Evolutionary conservation across 2,113 vertebrate species (phyloP), one percentile per base, ranked within the genome.

Genomic region (Cebidichthys violaceus): DNA sequence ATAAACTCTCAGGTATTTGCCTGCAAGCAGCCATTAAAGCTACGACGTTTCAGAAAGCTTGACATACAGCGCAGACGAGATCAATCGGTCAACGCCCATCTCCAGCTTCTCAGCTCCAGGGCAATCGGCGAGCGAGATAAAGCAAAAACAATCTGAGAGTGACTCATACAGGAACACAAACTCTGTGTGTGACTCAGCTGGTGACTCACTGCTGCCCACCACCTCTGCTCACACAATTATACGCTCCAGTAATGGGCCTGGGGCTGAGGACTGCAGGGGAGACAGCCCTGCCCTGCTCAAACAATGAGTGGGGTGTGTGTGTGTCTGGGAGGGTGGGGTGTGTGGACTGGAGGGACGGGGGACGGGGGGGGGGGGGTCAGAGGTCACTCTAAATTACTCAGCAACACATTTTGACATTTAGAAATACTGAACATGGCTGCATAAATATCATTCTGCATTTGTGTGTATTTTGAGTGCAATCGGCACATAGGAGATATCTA

Each of bases 151-250:
- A 95, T 95, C 86, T 68, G 87, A 73, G 86, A 8, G 80, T 95
- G 93, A 95, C 83, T 95, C 95, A 96, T 67, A 78, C 92, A 93
- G 94, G 93, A 95, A 95, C 89, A 92, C 89, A 94, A 91, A 89
- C 91, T 91, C 59, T 72, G 90, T 94, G 93, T 94, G 90, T 95
- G 94, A 95, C 86, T 89, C 90, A 89, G 81, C 22, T 33, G 73
- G 90, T 96, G 95, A 96, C 87, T 95, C 95, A 94, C 90, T 83
- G 71, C 92, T 94, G 86, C 94, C 95, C 94, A 94, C 94, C 82
- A 93, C 87, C 86, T 91, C 89, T 75, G 81, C 83, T 91, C 57
- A 83, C 52, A 87, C 35, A 73, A 79, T 93, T 83, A 88, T 73
- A 61, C 89, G 86, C 76, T 77, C 77, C 77, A 87, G 81, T 31